Conservation (phyloP, 2,797 vertebrate species). For the Microcaecilia unicolor region DNA sequence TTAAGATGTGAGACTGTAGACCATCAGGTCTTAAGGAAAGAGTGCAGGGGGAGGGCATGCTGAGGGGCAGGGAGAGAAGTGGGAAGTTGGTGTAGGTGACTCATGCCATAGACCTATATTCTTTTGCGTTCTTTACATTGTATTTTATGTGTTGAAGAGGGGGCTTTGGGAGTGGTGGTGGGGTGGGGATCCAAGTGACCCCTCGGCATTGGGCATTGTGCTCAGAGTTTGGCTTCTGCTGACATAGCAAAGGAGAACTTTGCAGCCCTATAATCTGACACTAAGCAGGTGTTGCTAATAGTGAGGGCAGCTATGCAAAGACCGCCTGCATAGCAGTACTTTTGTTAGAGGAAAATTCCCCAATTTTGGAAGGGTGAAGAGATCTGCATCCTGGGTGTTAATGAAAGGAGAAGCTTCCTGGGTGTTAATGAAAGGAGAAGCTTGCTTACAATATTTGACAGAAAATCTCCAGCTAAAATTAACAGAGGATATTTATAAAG, state of each 20-base stretch:
- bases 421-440: background rate
- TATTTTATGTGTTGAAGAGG: constrained; percentile 43
- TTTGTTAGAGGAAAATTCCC: constrained; percentile 36
- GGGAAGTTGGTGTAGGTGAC: constrained; percentile 36
- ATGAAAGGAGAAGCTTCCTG: background rate
- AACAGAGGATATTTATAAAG: constrained; percentile 22
- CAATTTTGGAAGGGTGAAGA: constrained; percentile 22
- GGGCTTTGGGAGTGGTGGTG: constrained; percentile 20
- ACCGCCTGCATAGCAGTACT: constrained; percentile 29
- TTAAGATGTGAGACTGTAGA: constrained; percentile 77
- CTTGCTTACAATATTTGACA: constrained; percentile 11
- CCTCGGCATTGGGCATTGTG: constrained; percentile 37
- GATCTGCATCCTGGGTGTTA: constrained; percentile 21
- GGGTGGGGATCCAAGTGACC: constrained; percentile 43
- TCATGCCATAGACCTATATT: constrained; percentile 53
- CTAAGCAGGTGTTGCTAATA: too few relatives aligned
- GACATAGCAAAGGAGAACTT: constrained; percentile 22
- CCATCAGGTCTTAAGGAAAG: constrained; percentile 69
- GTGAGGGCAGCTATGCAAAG: constrained; percentile 39
- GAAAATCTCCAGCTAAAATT: constrained; percentile 7
- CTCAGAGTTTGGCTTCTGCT: constrained; percentile 25
- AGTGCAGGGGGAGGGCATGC: constrained; percentile 36
- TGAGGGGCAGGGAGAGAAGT: background rate
- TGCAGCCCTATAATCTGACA: constrained; percentile 6
- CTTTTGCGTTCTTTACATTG: too few relatives aligned